Evolutionary conservation across 2,113 vertebrate species (phyloP).

Genomic region (Chaetodon auriga): DNA sequence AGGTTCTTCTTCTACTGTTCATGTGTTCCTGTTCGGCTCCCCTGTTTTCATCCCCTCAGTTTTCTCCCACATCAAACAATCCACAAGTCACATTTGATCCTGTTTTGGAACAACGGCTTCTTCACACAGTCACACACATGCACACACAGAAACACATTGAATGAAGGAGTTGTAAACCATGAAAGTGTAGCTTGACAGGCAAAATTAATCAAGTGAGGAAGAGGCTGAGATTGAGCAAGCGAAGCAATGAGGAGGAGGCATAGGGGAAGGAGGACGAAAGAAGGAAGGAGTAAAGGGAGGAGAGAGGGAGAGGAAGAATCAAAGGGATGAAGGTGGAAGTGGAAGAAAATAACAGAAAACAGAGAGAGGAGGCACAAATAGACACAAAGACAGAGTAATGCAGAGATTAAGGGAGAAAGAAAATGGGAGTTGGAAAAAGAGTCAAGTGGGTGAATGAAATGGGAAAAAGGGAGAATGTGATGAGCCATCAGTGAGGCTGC

Average conservation of each 20-base stretch:
- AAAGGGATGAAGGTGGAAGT: constrained; percentile 24
- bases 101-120: constrained; percentile 44
- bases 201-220: constrained; percentile 45
- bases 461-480: constrained; percentile 38
- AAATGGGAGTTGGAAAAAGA: constrained; percentile 33
- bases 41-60: constrained; percentile 13
- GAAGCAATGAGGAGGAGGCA: constrained; percentile 26
- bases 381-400: constrained; percentile 22
- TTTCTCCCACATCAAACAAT: constrained; percentile 56
- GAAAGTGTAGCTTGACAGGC: constrained; percentile 19
- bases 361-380: constrained; percentile 1
- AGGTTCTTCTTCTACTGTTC: constrained; percentile 9
- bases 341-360: constrained; percentile 28
- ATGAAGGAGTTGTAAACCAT: constrained; percentile 26
- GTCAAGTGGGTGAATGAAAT: constrained; percentile 49
- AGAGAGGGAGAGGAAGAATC: background rate
- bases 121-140: constrained; percentile 28
- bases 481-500: constrained; percentile 53
- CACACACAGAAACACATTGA: constrained; percentile 31
- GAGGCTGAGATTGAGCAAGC: constrained; percentile 13
- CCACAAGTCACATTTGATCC: constrained; percentile 52
- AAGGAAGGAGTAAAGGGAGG: constrained; percentile 13
- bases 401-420: constrained; percentile 44
- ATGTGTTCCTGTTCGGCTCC: constrained; percentile 23
- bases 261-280: background rate